phyloP scores from a whole-genome alignment of 2,888 invertebrate genomes.

The Spodoptera exigua region DNA sequence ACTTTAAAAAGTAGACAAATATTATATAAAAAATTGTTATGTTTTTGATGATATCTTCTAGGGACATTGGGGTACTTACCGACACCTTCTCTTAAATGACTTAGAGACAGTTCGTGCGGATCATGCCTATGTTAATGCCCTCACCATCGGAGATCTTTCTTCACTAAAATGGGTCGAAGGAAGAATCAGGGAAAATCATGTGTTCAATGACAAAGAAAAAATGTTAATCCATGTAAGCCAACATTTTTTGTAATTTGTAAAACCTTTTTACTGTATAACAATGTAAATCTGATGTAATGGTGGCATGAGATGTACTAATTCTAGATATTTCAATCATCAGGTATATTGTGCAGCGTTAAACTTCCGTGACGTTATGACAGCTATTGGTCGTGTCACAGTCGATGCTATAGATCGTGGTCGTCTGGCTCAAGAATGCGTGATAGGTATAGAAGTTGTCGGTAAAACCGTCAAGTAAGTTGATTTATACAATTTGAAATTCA shows the following conservation, averaged over 20 bases:
- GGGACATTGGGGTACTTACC: conserved; percentile 93
- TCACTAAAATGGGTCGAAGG: conserved; percentile 93
- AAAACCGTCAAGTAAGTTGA: conserved; percentile 80
- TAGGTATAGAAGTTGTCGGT: conserved; percentile 92
- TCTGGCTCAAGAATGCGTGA: conserved; percentile 90
- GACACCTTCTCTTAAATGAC: conserved; percentile 92
- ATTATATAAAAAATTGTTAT: no score
- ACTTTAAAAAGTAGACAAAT: no score
- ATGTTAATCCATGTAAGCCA: conserved; percentile 78
- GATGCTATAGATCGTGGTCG: conserved; percentile 93
- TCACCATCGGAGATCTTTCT: conserved; percentile 95
- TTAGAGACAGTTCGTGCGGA: conserved; percentile 81
- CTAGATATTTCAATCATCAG: conserved; percentile 74
- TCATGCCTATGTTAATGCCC: conserved; percentile 94
- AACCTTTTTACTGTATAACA: no score
- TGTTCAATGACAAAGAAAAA: conserved; percentile 70
- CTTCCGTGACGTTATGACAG: conserved; percentile 98
- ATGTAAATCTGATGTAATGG: no score
- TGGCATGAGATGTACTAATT: no score
- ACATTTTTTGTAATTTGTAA: neutral
- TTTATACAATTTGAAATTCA: no score
- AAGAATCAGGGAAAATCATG: conserved; percentile 75
- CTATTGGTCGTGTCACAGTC: conserved; percentile 95
- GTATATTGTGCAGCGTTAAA: conserved; percentile 95
- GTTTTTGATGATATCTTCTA: no score